Evolutionary conservation across 1,140 invertebrate species (phyloP).

Genomic region (Aphidius ervi): DNA sequence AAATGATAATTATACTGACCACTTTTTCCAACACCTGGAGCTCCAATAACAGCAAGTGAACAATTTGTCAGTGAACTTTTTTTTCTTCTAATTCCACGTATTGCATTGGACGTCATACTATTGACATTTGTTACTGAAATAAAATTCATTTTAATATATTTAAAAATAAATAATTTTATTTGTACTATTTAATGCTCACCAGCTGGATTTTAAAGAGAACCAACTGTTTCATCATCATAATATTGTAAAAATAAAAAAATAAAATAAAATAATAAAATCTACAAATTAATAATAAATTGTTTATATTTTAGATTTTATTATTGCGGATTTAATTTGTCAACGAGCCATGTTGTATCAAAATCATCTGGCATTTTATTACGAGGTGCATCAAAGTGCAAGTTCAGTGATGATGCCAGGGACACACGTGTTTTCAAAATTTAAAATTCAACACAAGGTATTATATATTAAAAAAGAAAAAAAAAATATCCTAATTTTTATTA

Average conservation of each 20-base stretch:
- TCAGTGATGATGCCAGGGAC: conserved; percentile 23
- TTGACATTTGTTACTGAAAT: conserved; percentile 32
- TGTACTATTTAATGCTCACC: background rate
- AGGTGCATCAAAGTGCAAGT: conserved; percentile 15
- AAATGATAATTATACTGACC: conserved; percentile 59
- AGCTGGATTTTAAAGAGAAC: conserved; percentile 8
- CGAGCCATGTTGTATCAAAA: conserved; percentile 6
- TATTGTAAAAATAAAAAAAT: conserved; percentile 11
- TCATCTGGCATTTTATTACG: conserved; percentile 2
- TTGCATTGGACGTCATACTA: conserved; percentile 58
- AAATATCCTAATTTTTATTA: background rate
- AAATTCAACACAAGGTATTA: background rate
- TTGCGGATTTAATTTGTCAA: background rate
- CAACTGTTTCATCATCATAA: conserved; percentile 14
- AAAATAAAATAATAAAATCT: background rate
- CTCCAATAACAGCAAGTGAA: conserved; percentile 81
- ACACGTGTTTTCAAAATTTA: conserved; percentile 15
- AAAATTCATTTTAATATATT: conserved; percentile 13
- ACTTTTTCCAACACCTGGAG: conserved; percentile 82
- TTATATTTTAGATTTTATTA: conserved; percentile 6
- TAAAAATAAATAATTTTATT: conserved; percentile 12
- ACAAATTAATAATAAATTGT: conserved; percentile 1
- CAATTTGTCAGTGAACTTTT: conserved; percentile 85
- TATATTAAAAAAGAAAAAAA: background rate
- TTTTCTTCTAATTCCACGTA: conserved; percentile 74